Evolutionary conservation across 1,140 invertebrate genomes (phyloP).

Genomic region (Leptinotarsa texana): DNA sequence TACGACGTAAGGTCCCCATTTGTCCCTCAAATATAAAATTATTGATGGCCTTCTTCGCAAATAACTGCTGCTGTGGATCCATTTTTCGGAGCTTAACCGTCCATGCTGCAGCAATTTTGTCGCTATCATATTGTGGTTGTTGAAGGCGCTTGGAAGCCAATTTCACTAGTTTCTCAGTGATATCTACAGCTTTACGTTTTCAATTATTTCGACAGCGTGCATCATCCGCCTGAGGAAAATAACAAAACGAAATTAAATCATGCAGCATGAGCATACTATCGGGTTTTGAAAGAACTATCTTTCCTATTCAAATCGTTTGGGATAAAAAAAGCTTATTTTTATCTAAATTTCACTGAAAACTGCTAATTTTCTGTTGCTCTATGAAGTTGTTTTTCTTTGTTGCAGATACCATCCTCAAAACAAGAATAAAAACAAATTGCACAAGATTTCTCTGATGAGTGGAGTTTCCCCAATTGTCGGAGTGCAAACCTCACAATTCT

Average conservation of each 20-base stretch:
- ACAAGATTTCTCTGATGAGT: neutral
- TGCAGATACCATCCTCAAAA: neutral
- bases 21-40: conserved; percentile 48
- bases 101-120: conserved; percentile 38
- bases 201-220: too few relatives aligned
- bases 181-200: too few relatives aligned
- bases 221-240: too few relatives aligned
- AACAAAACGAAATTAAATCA: too few relatives aligned
- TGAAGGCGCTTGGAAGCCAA: conserved; percentile 30
- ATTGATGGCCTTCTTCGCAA: conserved; percentile 50
- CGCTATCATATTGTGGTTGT: conserved; percentile 31
- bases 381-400: neutral
- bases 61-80: conserved; percentile 43
- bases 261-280: too few relatives aligned
- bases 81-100: conserved; percentile 42
- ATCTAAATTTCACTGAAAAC: too few relatives aligned
- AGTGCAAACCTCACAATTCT: conserved; percentile 41
- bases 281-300: too few relatives aligned
- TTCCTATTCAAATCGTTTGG: too few relatives aligned
- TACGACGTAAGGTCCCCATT: conserved; percentile 41
- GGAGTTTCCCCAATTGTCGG: neutral
- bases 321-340: too few relatives aligned
- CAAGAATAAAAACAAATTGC: neutral
- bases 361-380: too few relatives aligned
- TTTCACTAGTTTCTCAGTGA: conserved; percentile 9